phyloP scores from a whole-genome alignment of 2,888 invertebrate species.

The Torymus tubicola region DNA sequence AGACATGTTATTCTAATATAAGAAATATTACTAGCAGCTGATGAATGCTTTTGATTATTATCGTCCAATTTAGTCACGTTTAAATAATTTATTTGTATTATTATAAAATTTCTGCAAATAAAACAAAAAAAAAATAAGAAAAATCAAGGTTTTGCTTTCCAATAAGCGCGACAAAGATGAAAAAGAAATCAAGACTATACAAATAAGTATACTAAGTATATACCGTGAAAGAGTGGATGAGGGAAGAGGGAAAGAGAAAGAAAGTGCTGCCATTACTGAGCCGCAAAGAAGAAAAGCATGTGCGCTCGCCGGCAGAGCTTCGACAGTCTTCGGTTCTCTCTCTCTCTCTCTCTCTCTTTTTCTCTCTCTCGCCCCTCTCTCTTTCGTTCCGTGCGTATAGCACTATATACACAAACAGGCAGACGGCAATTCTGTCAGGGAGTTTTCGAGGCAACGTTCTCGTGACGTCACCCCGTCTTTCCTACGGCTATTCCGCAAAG shows the following conservation, averaged over 20 bases:
- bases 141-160: no score
- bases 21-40: no score
- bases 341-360: background rate
- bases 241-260: background rate
- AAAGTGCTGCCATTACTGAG: background rate
- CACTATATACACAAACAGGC: background rate
- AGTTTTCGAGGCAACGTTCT: conserved; percentile 48
- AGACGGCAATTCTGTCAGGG: background rate
- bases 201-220: no score
- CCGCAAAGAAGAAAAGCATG: conserved; percentile 25
- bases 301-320: conserved; percentile 11
- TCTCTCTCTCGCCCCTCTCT: background rate
- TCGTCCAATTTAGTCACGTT: no score
- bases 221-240: background rate
- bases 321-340: conserved; percentile 11
- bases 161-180: no score
- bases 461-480: conserved; percentile 58
- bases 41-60: no score
- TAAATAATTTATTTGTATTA: no score
- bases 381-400: background rate
- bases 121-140: no score
- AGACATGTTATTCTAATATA: no score
- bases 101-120: no score
- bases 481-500: conserved; percentile 36
- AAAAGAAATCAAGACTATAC: no score